Conservation (phyloP, 1,140 invertebrate genomes). For the Leptinotarsa texana region DNA sequence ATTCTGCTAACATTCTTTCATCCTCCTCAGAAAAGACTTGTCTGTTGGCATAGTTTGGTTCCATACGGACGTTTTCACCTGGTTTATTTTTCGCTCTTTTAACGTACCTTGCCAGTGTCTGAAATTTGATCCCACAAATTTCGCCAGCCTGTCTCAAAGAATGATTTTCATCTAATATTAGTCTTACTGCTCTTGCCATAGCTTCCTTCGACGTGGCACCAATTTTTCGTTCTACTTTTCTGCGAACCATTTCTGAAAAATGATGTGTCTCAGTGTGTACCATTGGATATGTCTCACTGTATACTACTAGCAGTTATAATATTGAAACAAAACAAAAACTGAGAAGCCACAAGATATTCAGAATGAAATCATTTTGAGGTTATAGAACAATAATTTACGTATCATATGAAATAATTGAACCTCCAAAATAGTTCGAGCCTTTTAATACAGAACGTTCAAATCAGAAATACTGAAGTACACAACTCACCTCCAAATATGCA, state of each 20-base stretch:
- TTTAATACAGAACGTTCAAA: slow-evolving; percentile 3
- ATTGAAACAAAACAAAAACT: not conserved
- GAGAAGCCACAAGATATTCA: not conserved
- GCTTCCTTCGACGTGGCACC: not conserved
- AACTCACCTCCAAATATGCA: not conserved
- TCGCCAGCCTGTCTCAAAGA: not conserved
- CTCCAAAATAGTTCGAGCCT: not conserved
- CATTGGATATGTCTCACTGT: not conserved
- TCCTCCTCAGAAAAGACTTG: not conserved
- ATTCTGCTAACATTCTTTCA: slow-evolving; percentile 1
- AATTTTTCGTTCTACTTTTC: not conserved
- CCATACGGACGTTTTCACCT: not conserved
- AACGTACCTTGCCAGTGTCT: slow-evolving; percentile 2
- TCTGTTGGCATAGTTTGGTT: not conserved
- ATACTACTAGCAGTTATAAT: not conserved
- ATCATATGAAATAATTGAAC: not conserved
- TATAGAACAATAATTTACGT: not conserved
- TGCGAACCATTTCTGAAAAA: slow-evolving; percentile 3
- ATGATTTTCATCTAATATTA: slow-evolving; percentile 1
- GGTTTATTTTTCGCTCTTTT: not conserved
- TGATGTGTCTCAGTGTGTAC: not conserved
- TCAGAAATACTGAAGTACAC: not conserved
- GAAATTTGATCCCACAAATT: slow-evolving; percentile 3
- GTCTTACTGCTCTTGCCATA: not conserved
- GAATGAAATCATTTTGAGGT: slow-evolving; percentile 3